Base-by-base conservation (phyloP, 2,797 vertebrate species). In the Cirrhinus molitorella region DNA sequence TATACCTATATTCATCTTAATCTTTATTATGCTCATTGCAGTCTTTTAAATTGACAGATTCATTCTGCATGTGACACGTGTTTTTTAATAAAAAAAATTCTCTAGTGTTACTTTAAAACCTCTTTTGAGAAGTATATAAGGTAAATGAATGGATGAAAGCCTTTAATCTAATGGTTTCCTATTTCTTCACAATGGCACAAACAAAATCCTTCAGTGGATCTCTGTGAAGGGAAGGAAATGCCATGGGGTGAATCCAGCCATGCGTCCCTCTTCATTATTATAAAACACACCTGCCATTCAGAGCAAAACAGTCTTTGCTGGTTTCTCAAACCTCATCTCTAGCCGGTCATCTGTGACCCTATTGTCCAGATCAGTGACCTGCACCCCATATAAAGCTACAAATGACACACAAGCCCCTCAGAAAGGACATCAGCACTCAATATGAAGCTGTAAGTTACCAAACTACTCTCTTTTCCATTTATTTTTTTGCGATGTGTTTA, bases 371-470 rank as follows among this genome's bases (percentile, higher is more conserved):
- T 80, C 80, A 82, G 34, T 28, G 37, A 76, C 45, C 72, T 65
- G 28, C 55, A 10, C 81, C 81, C 53, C 79, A 28, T 87, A 91
- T 90, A 93, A 90, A 90, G 82, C 53, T 80, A 47, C 51, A 28
- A 19, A 55, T 65, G 25, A 73, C 70, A 82, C 74, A 77, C 4
- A 16, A 53, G 76, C 28, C 75, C n/a, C 40, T 21, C 57, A 53
- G 45, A 47, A 34, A 55, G 59, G 59, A 83, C 51, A 45, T 61
- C 65, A 21, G n/a, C 25, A 12, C 49, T 86, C 79, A 89, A 79
- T 21, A 95, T 95, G 94, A 91, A 87, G 83, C 59, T 85, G 94
- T 95, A 86, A 92, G 94, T 92, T 71, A 68, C 23, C 68, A 55
- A 8, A 40, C 17, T 61, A 79, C 55, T 77, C 73, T 19, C 28